Base-by-base conservation (phyloP, 1,140 invertebrate species). In the Temnothorax nylanderi region DNA sequence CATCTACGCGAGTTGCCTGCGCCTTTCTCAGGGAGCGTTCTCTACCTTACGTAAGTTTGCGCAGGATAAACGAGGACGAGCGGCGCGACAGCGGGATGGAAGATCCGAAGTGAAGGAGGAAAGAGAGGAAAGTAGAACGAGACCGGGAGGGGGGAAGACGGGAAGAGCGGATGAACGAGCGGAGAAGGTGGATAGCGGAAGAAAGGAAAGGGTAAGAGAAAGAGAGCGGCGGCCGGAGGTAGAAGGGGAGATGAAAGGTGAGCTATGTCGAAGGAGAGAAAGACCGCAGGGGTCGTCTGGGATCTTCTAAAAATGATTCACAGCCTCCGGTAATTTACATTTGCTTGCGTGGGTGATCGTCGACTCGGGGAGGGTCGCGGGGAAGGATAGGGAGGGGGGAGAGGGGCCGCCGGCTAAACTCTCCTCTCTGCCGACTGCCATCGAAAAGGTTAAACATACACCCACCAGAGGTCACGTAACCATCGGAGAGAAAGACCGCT, bases 361-460 rank as follows among this genome's bases (percentile, higher is more conserved):
- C 89, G 85, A 86, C 86, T 88, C 58, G 76, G 37, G 44, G 67
- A 85, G 82, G 56, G 56, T 78, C 75, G 56, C 51, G 32, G 32
- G n/a, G 67, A 26, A 60, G 37, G 5, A 26, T 74, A 49, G 7
- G 47, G 26, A 26, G 41, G 49, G 37, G 7, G 34, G 18, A 32
- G 37, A 47, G 69, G 49, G 82, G 71, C 87, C 85, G 91, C 88
- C 81, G 90, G 87, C 89, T 88, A 75, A 88, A 91, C 87, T 88
- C 85, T 82, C 67, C 72, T 89, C 88, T 88, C 92, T 89, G 91
- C 90, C 88, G 87, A 88, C 89, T 93, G 90, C 92, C 93, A 93
- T 94, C 92, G 92, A 92, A 94, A 93, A 95, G 94, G 95, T 95
- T 95, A 95, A 95, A 95, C 94, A 94, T 93, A 95, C 93, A 95